phyloP scores from a whole-genome alignment of 35 echinoderm and acorn worm species.

The Chiridota heheva region DNA sequence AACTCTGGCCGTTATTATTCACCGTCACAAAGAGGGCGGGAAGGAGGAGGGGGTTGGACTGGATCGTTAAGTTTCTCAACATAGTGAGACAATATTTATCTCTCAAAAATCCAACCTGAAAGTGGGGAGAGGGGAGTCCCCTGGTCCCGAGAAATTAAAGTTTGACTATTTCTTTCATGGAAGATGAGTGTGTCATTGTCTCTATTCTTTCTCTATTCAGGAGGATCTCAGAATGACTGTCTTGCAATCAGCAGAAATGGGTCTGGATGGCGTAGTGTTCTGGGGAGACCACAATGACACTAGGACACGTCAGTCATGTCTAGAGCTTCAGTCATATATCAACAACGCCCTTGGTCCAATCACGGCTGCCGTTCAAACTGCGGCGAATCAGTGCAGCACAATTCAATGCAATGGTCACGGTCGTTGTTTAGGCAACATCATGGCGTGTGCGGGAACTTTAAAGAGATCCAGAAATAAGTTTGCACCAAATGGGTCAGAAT shows the following conservation, averaged over 20 bases:
- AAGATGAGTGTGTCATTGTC: no score
- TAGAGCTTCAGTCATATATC: constrained; percentile 36
- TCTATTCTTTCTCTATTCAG: constrained; percentile 7
- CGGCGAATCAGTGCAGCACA: constrained; percentile 49
- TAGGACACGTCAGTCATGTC: constrained; percentile 17
- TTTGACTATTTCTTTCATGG: no score
- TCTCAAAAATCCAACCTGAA: no score
- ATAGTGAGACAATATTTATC: no score
- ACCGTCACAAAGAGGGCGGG: no score
- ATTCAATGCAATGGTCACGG: constrained; percentile 63
- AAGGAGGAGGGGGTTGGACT: no score
- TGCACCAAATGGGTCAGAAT: not conserved
- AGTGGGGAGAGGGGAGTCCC: no score
- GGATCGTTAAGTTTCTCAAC: no score
- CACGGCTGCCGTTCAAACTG: constrained; percentile 23
- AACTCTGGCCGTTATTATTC: no score
- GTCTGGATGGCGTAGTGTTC: constrained; percentile 63
- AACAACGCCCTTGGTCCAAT: constrained; percentile 55
- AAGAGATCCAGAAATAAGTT: no score
- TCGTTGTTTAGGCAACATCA: constrained; percentile 72
- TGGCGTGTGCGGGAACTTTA: constrained; percentile 22
- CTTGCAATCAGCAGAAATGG: constrained; percentile 48
- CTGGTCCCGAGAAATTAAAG: no score
- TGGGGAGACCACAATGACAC: constrained; percentile 64
- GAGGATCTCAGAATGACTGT: constrained; percentile 62